Conservation (phyloP, 2,888 invertebrate genomes). For the Eupithecia insigniata region DNA sequence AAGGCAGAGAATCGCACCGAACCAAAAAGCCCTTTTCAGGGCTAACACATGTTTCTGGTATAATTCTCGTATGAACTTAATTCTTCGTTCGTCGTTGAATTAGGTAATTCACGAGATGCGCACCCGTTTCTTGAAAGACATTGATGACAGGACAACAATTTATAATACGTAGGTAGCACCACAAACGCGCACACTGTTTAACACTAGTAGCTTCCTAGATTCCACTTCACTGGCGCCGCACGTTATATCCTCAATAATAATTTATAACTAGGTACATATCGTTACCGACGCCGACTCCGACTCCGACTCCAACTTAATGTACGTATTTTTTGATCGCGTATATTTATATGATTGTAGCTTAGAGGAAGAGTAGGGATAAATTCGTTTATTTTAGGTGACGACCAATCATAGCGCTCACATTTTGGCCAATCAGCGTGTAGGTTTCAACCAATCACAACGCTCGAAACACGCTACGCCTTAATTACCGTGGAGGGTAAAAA, state of each 20-base stretch:
- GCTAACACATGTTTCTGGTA: constrained; percentile 7
- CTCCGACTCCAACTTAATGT: constrained; percentile 19
- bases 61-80: no score
- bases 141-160: no score
- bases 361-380: neutral
- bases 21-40: constrained; percentile 25
- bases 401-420: neutral
- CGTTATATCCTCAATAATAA: no score
- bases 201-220: no score
- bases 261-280: neutral
- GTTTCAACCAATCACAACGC: neutral
- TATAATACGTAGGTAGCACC: no score
- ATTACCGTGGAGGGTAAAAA: neutral
- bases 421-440: neutral
- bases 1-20: constrained; percentile 26
- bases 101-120: neutral
- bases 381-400: no score
- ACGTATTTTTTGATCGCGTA: constrained; percentile 2
- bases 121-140: neutral
- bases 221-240: no score
- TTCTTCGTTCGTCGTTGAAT: no score
- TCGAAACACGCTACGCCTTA: neutral
- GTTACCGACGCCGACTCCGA: constrained; percentile 16
- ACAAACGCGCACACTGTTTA: no score
- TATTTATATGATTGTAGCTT: neutral